Conservation (phyloP, 2,797 vertebrate genomes). For the Yasuhikotakia modesta region DNA sequence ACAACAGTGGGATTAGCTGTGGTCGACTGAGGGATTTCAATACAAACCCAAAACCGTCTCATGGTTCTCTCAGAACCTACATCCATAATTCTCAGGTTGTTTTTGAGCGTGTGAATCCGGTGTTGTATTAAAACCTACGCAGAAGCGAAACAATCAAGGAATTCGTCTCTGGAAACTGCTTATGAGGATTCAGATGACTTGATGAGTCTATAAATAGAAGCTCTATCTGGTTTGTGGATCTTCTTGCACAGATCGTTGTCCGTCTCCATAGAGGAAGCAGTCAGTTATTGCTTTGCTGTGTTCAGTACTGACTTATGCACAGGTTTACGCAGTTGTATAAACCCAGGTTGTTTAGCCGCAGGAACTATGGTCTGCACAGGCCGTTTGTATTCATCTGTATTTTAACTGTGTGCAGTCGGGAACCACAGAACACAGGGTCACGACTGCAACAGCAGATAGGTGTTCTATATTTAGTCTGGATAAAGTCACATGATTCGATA, state of each 20-base stretch:
- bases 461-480: constrained; percentile 31
- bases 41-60: not conserved
- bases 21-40: not conserved
- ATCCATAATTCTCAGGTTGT: not conserved
- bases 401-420: not conserved
- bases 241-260: constrained; percentile 27
- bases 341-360: not conserved
- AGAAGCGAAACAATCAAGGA: constrained; percentile 35
- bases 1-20: not conserved
- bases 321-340: not conserved
- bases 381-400: not conserved
- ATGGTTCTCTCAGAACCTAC: not conserved
- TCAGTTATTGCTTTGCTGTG: constrained; percentile 16
- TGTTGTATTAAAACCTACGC: not conserved
- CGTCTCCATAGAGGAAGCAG: constrained; percentile 24
- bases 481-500: constrained; percentile 25
- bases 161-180: constrained; percentile 26
- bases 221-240: constrained; percentile 38
- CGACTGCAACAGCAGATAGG: constrained; percentile 9
- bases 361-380: not conserved
- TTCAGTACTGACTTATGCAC: not conserved
- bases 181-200: constrained; percentile 39
- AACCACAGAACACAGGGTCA: constrained; percentile 14
- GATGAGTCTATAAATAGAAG: constrained; percentile 45
- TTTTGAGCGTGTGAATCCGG: not conserved